A percentile compares a stretch with the other conserved stretches of the same genome.
Conservation (phyloP, 2,113 vertebrate genomes). For the Vombatus ursinus region DNA sequence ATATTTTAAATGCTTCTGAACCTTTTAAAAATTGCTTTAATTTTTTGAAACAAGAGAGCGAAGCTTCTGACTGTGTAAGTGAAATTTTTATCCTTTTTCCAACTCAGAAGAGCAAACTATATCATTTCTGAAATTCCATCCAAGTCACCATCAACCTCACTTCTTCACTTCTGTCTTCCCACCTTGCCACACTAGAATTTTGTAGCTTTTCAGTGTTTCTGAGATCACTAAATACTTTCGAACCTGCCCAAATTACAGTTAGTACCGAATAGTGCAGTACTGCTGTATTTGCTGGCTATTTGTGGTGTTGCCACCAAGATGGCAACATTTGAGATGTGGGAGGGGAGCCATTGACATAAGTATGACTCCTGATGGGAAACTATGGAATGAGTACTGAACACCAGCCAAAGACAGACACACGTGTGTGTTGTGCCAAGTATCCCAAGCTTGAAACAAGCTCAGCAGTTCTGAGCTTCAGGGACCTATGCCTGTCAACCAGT, state of each 20-base stretch:
- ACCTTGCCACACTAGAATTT: too few relatives aligned
- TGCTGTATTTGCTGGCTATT: too few relatives aligned
- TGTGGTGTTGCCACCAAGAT: too few relatives aligned
- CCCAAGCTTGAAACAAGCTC: too few relatives aligned
- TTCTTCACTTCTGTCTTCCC: neutral
- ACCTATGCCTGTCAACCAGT: neutral
- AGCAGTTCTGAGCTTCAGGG: neutral
- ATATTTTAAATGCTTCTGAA: constrained; percentile 13
- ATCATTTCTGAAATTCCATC: constrained; percentile 1
- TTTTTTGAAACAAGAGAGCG: neutral
- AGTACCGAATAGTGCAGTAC: too few relatives aligned
- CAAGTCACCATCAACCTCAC: neutral
- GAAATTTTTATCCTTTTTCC: neutral
- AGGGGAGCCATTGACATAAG: too few relatives aligned
- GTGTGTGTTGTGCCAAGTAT: too few relatives aligned
- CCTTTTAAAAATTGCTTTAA: constrained; percentile 26
- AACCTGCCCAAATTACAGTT: too few relatives aligned
- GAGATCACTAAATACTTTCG: too few relatives aligned
- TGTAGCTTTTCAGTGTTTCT: too few relatives aligned
- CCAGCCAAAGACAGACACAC: neutral
- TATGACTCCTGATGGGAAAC: neutral
- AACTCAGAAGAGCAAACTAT: neutral
- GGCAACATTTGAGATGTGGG: too few relatives aligned
- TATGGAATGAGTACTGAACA: neutral
- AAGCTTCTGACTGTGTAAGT: neutral